Base-by-base conservation (phyloP, 2,888 invertebrate species). In the Colletes collaris region DNA sequence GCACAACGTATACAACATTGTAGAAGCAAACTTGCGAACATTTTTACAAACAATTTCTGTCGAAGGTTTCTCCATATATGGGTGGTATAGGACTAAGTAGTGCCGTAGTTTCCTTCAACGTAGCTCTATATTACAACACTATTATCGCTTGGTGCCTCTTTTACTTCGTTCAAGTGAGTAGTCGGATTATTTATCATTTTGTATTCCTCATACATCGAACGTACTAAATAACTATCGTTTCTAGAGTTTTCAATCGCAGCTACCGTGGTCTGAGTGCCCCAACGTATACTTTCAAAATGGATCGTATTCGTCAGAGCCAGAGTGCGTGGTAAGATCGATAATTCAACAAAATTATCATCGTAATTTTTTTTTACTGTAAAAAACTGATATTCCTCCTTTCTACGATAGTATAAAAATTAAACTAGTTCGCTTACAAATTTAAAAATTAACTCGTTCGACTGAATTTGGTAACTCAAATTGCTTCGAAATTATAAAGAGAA, bases 61-160 rank as follows among this genome's bases (percentile, higher is more conserved):
- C 3, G 72, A 76, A 92, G 92, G 97, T 97, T 66, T 97, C 97
- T 35, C 97, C 97, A 0, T 98, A 96, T 92, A 93, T 97, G 87
- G 97, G 96, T 53, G 98, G 98, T 13, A 98, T 98, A 75, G 98
- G 99, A 27, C 96, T 99, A 86, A 98, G 98, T 90, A 98, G 98
- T 72, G 98, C 98, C 1, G 97, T 99, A 82, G 99, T 99, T 49
- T 98, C 98, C 0, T 99, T 98, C 94, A 97, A 98, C 92, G 98
- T 99, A 83, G 98, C 98, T 11, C 95, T 99, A 83, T 99, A 99
- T 93, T 99, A 99, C 94, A 99, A 99, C 93, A 98, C 98, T 78
- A 99, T 99, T 89, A 98, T 99, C 87, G 98, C 98, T 79, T 99
- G 99, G 99, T 98, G 98, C 92, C 95, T 99, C 91, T 98, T 98